Evolutionary conservation across 2,888 invertebrate species (phyloP), one percentile per base, ranked within the genome.

Genomic region (Pandemis heparana): DNA sequence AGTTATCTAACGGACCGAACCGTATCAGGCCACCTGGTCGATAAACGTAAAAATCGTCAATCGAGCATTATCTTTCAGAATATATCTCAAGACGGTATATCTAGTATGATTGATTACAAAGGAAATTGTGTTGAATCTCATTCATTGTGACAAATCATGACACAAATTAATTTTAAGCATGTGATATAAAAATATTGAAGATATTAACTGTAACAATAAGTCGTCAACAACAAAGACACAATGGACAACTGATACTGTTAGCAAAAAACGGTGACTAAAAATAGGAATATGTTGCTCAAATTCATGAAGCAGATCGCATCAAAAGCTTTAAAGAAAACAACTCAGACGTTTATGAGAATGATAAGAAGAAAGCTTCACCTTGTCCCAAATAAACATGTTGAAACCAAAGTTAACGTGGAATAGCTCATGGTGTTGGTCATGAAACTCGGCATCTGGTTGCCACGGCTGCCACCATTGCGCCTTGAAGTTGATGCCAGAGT

Each of bases 321-420:
- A 32, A 32, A 32, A 32, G 23, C 23, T 32, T 32, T 32, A 32
- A 32, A 32, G 23, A 32, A 32, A 32, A 32, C 23, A 32, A 32
- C 23, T 32, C 23, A 2, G n/a, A 48, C n/a, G n/a, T 5, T n/a
- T 4, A n/a, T n/a, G 48, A 5, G n/a, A n/a, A 48, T n/a, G 48
- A 5, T n/a, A n/a, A n/a, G n/a, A 48, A 48, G 1, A 53, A 53
- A 53, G 9, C 9, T n/a, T 18, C 79, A 96, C 96, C 91, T 92
- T 96, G 85, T 97, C 97, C 96, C 97, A 97, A 48, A 95, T 75
- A 60, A 87, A 91, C 85, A 96, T 96, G 82, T 97, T 97, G 83
- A 97, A 97, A 0, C 96, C 96, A 80, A 96, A 97, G 88, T 97
- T 97, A 81, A 96, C 96, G 82, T 97, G 97, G 90, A 96, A 97